Evolutionary conservation across 1,140 invertebrate genomes (phyloP).

Genomic region (Drosophila aff.): DNA sequence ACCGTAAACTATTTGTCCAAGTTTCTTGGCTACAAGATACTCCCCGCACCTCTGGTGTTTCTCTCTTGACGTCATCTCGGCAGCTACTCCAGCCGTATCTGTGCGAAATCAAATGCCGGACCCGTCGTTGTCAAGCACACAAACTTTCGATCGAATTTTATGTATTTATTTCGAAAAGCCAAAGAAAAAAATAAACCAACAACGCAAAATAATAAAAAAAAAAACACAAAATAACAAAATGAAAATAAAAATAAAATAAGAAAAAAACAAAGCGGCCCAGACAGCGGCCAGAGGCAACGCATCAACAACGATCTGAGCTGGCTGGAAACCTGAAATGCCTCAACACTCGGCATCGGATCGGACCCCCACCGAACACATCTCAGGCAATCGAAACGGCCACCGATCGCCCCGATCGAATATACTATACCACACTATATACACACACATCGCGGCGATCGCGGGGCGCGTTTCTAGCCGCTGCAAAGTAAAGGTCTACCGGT

Average conservation of each 20-base stretch:
- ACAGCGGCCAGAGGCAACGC: constrained; percentile 75
- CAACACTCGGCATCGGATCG: constrained; percentile 62
- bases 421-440: constrained; percentile 22
- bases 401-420: constrained; percentile 70
- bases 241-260: constrained; percentile 31
- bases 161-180: constrained; percentile 72
- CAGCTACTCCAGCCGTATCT: constrained; percentile 45
- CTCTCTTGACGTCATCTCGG: constrained; percentile 65
- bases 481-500: constrained; percentile 84
- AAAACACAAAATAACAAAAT: constrained; percentile 29
- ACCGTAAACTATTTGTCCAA: constrained; percentile 81
- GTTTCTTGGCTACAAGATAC: constrained; percentile 66
- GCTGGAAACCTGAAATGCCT: constrained; percentile 77
- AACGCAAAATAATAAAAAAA: constrained; percentile 30
- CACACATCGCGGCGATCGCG: constrained; percentile 26
- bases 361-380: constrained; percentile 72
- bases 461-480: constrained; percentile 76
- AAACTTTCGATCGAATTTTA: constrained; percentile 80
- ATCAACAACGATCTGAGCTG: constrained; percentile 59
- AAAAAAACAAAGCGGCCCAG: constrained; percentile 71
- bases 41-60: constrained; percentile 28
- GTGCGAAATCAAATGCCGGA: constrained; percentile 80
- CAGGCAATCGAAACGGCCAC: constrained; percentile 60
- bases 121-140: constrained; percentile 67
- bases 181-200: constrained; percentile 29